Evolutionary conservation across 1,140 invertebrate species (phyloP).

Genomic region (Macrotrachela quadricornifera): DNA sequence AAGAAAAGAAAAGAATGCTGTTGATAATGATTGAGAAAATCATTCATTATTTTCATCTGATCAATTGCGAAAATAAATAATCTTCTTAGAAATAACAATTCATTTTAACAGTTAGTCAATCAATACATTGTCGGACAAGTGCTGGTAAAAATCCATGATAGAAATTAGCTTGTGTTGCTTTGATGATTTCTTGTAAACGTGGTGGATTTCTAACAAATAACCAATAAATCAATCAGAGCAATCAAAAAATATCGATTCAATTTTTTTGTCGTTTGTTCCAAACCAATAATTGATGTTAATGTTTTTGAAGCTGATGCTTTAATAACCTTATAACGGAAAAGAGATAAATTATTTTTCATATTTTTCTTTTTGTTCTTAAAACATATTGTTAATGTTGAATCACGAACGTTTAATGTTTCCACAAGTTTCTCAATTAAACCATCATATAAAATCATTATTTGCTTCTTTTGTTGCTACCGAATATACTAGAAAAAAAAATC

Average conservation of each 20-base stretch:
- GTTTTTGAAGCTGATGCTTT: slow-evolving; percentile 62
- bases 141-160: slow-evolving; percentile 72
- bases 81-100: neutral
- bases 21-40: slow-evolving; percentile 56
- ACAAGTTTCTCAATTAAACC: slow-evolving; percentile 68
- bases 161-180: slow-evolving; percentile 64
- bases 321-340: slow-evolving; percentile 41
- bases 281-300: slow-evolving; percentile 65
- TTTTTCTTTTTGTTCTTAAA: neutral
- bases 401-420: slow-evolving; percentile 54
- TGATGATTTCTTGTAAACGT: slow-evolving; percentile 52
- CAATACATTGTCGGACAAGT: slow-evolving; percentile 36
- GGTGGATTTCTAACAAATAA: slow-evolving; percentile 6
- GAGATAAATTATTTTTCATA: neutral
- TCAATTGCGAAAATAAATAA: neutral
- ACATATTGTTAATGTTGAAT: slow-evolving; percentile 41
- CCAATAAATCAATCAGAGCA: neutral
- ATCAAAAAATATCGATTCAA: slow-evolving; percentile 24
- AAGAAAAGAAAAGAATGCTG: slow-evolving; percentile 66
- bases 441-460: slow-evolving; percentile 53
- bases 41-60: slow-evolving; percentile 26
- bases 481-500: slow-evolving; percentile 38
- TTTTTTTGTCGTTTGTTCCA: slow-evolving; percentile 59
- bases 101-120: neutral
- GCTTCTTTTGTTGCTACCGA: slow-evolving; percentile 57